Evolutionary conservation across 2,797 vertebrate genomes (phyloP), one percentile per base, ranked within the genome.

Genomic region (Pseudochromis fuscus): DNA sequence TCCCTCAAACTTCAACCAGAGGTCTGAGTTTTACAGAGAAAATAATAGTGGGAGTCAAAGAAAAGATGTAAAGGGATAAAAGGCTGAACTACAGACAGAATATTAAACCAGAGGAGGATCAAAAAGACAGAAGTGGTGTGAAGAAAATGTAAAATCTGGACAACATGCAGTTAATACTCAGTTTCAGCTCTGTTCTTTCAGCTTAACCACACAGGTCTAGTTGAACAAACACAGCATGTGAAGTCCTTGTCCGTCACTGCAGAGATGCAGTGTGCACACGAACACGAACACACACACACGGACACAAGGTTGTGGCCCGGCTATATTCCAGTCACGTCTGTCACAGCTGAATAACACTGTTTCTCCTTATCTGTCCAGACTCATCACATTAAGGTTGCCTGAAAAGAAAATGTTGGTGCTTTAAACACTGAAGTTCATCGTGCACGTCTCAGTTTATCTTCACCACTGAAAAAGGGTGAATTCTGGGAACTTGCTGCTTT

Each of bases 271-370:
- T 38, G 37, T 16, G 15, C 33, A 46, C 37, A 21, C 44, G 49
- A 33, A 25, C 56, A 46, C 38, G n/a, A n/a, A 49, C 52, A 31
- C 9, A 27, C 33, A 50, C 35, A 8, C 31, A 57, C 50, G 10
- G 4, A 31, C 21, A 62, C 16, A 66, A n/a, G 33, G 28, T 23
- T 3, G 24, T 21, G 28, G 35, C 15, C 18, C 5, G 25, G 27
- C 28, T 49, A 24, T 66, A 85, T 79, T 87, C 78, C 0, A 8
- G 25, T 76, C 81, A 83, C n/a, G 4, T 56, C 27, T 49, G 49
- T 63, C 28, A 49, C 37, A 59, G 42, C 28, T 70, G 28, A 77
- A 66, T 28, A 30, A 50, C 35, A 63, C 12, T 25, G 7, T 35
- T 59, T 68, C 56, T 49, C 64, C 63, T 82, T 45, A 59, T 84